A percentile compares a stretch with the other conserved stretches of the same genome.
Evolutionary conservation across 35 echinoderm and acorn worm species (phyloP).

Genomic region (Patiria miniata): DNA sequence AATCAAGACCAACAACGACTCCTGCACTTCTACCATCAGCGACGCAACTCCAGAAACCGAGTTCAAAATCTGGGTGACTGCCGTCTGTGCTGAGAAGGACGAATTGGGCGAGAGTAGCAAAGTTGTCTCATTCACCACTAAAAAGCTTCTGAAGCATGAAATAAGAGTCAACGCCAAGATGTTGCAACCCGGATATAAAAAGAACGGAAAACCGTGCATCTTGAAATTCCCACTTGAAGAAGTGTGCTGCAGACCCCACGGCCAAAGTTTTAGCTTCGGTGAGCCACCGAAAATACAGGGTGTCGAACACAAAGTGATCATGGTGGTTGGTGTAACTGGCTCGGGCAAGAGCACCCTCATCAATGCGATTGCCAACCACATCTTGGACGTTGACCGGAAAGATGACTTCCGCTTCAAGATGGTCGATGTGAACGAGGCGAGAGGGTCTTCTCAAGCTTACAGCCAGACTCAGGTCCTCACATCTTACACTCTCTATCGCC

Average conservation of each 20-base stretch:
- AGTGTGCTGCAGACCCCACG: background rate
- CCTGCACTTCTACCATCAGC: background rate
- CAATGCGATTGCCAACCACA: conserved; percentile 49
- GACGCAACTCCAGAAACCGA: background rate
- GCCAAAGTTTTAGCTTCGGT: conserved; percentile 17
- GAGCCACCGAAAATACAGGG: background rate
- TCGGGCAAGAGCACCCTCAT: conserved; percentile 67
- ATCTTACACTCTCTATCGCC: conserved; percentile 23
- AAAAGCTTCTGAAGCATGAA: background rate
- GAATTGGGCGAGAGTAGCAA: background rate
- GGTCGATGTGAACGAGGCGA: conserved; percentile 5
- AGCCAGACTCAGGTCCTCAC: conserved; percentile 38
- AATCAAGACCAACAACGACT: background rate
- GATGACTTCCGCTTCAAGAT: conserved; percentile 36
- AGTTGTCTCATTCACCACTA: background rate
- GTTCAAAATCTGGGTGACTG: background rate
- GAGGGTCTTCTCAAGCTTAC: conserved; percentile 5
- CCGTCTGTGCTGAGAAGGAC: background rate
- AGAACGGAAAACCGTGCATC: background rate
- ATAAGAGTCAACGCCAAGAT: background rate
- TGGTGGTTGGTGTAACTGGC: conserved; percentile 57
- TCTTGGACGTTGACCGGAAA: conserved; percentile 28
- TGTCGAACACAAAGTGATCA: conserved; percentile 21
- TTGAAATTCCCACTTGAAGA: background rate
- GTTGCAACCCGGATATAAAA: background rate